A percentile compares a stretch with the other conserved stretches of the same genome.
These are phyloP conservation scores for Lasioglossum calceatum DNA, from an alignment of 2,888 invertebrate genomes.

Conservation along the genomic window DNA sequence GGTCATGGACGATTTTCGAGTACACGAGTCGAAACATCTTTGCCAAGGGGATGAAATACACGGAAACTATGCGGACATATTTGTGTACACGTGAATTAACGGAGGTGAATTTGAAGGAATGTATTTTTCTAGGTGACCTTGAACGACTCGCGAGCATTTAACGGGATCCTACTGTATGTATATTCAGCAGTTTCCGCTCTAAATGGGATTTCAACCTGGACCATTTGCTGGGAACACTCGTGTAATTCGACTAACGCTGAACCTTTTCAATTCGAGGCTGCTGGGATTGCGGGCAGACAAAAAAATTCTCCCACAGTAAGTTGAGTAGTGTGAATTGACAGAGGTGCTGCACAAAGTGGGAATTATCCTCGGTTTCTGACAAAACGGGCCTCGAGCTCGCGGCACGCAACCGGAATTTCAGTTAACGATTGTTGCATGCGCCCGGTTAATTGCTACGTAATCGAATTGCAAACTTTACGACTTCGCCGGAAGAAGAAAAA, in stretches of 20 bases:
- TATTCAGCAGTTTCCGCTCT: constrained; percentile 20
- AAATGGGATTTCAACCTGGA: constrained; percentile 11
- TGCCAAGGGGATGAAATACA: background rate
- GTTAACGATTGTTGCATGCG: constrained; percentile 20
- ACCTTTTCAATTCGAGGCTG: constrained; percentile 18
- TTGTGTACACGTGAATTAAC: background rate
- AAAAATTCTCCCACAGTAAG: constrained; percentile 18
- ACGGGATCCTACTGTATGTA: constrained; percentile 10
- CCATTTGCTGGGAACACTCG: constrained; percentile 16
- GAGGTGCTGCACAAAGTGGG: background rate
- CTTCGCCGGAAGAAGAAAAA: background rate
- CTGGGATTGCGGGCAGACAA: constrained; percentile 3
- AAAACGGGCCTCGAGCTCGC: background rate
- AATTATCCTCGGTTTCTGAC: background rate
- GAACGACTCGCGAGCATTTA: constrained; percentile 4
- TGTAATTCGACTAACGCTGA: constrained; percentile 20
- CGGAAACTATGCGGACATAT: background rate
- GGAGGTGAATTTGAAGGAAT: background rate
- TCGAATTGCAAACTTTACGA: background rate
- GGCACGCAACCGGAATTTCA: constrained; percentile 8
- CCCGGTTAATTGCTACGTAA: constrained; percentile 6
- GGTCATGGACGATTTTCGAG: too few relatives aligned
- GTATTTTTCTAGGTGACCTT: constrained; percentile 14
- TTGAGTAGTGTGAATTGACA: background rate
- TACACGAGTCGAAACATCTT: background rate